Evolutionary conservation across 2,888 invertebrate genomes (phyloP).

Genomic region (Anarsia innoxiella): DNA sequence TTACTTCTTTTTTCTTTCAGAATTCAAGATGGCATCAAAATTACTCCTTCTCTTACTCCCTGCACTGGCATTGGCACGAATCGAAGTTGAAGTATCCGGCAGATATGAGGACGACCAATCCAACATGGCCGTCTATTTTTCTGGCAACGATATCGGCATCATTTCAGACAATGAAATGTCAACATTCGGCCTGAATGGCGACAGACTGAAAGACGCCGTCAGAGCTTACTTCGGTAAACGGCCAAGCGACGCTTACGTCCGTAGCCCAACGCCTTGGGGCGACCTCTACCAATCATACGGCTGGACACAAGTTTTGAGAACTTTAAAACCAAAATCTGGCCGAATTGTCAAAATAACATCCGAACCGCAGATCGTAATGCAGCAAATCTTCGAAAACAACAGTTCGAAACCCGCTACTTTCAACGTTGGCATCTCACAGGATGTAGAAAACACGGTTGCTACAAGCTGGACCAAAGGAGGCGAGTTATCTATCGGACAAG

Average conservation of each 20-base stretch:
- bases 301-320: slow-evolving; percentile 34
- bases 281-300: slow-evolving; percentile 32
- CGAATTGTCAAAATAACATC: slow-evolving; percentile 20
- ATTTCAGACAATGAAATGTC: background rate
- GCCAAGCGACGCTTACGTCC: slow-evolving; percentile 29
- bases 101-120: background rate
- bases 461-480: slow-evolving; percentile 26
- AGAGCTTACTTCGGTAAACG: slow-evolving; percentile 23
- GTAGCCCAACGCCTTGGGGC: slow-evolving; percentile 40
- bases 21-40: background rate
- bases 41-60: background rate
- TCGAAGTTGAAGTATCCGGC: background rate
- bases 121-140: background rate
- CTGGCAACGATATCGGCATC: background rate
- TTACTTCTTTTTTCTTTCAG: background rate
- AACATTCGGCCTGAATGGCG: slow-evolving; percentile 17
- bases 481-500: slow-evolving; percentile 21
- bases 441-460: slow-evolving; percentile 25
- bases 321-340: slow-evolving; percentile 25
- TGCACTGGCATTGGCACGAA: background rate
- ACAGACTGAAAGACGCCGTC: slow-evolving; percentile 27
- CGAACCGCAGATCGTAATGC: slow-evolving; percentile 21
- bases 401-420: slow-evolving; percentile 22
- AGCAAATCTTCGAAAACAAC: slow-evolving; percentile 22
- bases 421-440: slow-evolving; percentile 24